Evolutionary conservation across 2,113 vertebrate genomes (phyloP).

Genomic region (Donacobius atricapilla): DNA sequence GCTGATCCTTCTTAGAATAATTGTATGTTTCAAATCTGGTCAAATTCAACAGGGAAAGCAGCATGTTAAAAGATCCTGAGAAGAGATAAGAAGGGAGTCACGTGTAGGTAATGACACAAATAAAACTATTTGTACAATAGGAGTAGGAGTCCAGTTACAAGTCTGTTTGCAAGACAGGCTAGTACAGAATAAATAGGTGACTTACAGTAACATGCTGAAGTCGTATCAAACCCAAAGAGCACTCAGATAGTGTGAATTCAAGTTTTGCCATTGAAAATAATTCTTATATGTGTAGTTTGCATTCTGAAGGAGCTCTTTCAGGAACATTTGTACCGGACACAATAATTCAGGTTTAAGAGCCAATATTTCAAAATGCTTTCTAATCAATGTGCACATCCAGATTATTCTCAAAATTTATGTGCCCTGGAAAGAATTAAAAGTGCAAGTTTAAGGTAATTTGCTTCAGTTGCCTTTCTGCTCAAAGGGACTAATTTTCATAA

Average conservation of each 20-base stretch:
- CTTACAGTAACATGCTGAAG: neutral
- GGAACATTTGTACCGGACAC: neutral
- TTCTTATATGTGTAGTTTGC: neutral
- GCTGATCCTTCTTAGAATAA: neutral
- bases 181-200: neutral
- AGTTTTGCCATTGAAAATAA: neutral
- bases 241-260: neutral
- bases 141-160: neutral
- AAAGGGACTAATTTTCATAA: neutral
- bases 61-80: neutral
- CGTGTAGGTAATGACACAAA: neutral
- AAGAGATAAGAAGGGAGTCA: neutral
- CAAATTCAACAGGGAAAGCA: neutral
- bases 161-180: neutral
- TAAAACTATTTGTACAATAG: neutral
- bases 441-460: neutral
- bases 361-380: neutral
- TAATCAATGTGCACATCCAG: neutral
- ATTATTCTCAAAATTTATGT: neutral
- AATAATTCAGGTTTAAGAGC: neutral
- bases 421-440: neutral
- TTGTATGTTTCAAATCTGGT: neutral
- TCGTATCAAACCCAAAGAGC: neutral
- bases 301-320: neutral
- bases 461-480: neutral